A percentile compares a stretch with the other conserved stretches of the same genome.
Conservation (phyloP, 2,797 vertebrate species). For the Menidia menidia region DNA sequence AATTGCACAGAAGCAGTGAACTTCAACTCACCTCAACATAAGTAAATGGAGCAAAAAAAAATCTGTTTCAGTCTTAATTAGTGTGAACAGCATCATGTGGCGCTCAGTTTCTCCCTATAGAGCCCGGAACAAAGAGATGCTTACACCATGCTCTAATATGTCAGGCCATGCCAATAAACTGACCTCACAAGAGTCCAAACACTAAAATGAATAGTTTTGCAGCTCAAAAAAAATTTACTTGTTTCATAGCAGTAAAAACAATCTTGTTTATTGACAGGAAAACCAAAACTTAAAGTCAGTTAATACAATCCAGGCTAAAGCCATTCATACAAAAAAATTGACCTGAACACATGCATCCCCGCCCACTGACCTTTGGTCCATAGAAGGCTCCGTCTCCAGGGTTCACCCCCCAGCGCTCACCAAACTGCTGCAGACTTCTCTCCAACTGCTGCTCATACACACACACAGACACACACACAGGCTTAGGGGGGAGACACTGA, state of each 20-base stretch:
- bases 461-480: constrained; percentile 26
- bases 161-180: neutral
- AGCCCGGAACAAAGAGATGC: constrained; percentile 6
- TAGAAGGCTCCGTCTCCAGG: constrained; percentile 94
- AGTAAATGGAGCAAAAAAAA: neutral
- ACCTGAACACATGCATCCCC: neutral
- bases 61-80: constrained; percentile 4
- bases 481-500: neutral
- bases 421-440: constrained; percentile 85
- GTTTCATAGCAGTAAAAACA: too few species aligned
- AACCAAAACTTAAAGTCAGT: too few species aligned
- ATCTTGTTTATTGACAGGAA: too few species aligned
- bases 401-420: constrained; percentile 89
- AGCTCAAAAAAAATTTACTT: neutral
- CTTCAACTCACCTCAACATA: constrained; percentile 13
- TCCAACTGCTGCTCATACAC: constrained; percentile 83
- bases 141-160: constrained; percentile 1
- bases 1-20: constrained; percentile 1
- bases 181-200: neutral
- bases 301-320: neutral
- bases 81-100: constrained; percentile 4
- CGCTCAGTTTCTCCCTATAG: constrained; percentile 15
- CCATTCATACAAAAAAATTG: neutral
- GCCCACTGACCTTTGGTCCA: constrained; percentile 89
- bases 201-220: neutral